A percentile compares a stretch with the other conserved stretches of the same genome.
phyloP scores from a whole-genome alignment of 2,113 vertebrate species.

The Holacanthus passer region DNA sequence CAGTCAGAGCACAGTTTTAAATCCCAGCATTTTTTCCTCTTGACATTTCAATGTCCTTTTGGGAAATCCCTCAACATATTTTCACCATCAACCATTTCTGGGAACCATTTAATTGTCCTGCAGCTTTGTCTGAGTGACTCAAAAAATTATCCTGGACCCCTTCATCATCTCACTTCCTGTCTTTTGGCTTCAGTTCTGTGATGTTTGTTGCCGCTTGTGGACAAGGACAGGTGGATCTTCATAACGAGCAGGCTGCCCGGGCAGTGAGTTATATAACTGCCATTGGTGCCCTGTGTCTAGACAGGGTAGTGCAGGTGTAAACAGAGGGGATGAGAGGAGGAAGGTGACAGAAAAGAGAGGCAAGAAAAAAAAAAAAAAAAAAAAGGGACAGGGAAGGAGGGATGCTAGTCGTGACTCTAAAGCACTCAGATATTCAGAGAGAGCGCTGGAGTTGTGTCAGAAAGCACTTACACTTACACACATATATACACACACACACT shows the following conservation, averaged over 20 bases:
- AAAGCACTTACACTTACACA: slow-evolving; percentile 69
- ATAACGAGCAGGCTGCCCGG: slow-evolving; percentile 7
- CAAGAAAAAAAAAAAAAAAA: background rate
- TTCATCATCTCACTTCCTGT: slow-evolving; percentile 11
- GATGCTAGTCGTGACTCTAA: slow-evolving; percentile 52
- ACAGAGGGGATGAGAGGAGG: slow-evolving; percentile 36
- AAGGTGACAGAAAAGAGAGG: slow-evolving; percentile 29
- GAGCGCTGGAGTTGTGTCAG: slow-evolving; percentile 66
- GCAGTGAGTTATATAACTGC: slow-evolving; percentile 46
- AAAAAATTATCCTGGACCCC: background rate
- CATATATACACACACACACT: slow-evolving; percentile 45
- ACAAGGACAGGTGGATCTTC: slow-evolving; percentile 44
- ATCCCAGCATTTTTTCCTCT: background rate
- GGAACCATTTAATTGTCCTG: background rate
- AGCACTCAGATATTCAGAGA: slow-evolving; percentile 68
- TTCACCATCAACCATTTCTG: background rate
- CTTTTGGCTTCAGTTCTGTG: slow-evolving; percentile 3
- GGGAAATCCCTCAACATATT: background rate
- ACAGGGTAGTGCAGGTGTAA: slow-evolving; percentile 44
- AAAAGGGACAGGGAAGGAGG: background rate
- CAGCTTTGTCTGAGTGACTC: slow-evolving; percentile 1
- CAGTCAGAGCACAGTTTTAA: background rate
- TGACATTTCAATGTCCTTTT: slow-evolving; percentile 13
- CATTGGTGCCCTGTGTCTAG: slow-evolving; percentile 52
- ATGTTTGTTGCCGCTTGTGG: background rate